Evolutionary conservation across 2,113 vertebrate species (phyloP).

Genomic region (Scalopus aquaticus): DNA sequence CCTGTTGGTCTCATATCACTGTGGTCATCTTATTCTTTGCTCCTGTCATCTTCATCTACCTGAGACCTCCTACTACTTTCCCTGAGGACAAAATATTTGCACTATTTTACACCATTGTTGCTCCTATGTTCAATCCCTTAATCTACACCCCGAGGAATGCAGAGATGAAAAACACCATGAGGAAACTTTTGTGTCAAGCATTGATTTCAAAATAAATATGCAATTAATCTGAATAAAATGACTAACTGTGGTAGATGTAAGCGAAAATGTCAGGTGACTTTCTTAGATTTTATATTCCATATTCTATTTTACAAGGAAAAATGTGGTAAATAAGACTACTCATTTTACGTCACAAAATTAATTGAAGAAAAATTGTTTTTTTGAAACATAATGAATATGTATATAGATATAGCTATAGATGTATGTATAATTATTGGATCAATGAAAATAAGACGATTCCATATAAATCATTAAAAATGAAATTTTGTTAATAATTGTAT

Average conservation of each 20-base stretch:
- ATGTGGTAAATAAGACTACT: too few relatives aligned
- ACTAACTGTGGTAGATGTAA: not conserved
- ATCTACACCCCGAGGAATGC: constrained; percentile 6
- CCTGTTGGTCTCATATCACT: not conserved
- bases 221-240: not conserved
- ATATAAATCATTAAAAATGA: too few relatives aligned
- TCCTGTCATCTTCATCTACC: not conserved
- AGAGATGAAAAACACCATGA: not conserved
- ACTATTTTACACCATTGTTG: not conserved
- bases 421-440: too few relatives aligned
- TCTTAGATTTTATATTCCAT: too few relatives aligned
- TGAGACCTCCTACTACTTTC: not conserved
- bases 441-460: too few relatives aligned
- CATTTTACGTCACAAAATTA: too few relatives aligned
- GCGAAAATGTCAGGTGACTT: not conserved
- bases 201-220: not conserved
- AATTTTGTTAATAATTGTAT: too few relatives aligned
- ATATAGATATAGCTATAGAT: too few relatives aligned
- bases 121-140: not conserved
- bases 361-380: too few relatives aligned
- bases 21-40: not conserved
- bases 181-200: not conserved
- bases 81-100: not conserved
- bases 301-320: too few relatives aligned
- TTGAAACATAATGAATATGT: too few relatives aligned